Conservation (phyloP, 2,113 vertebrate species). For the Tenebrosternarchus preto region DNA sequence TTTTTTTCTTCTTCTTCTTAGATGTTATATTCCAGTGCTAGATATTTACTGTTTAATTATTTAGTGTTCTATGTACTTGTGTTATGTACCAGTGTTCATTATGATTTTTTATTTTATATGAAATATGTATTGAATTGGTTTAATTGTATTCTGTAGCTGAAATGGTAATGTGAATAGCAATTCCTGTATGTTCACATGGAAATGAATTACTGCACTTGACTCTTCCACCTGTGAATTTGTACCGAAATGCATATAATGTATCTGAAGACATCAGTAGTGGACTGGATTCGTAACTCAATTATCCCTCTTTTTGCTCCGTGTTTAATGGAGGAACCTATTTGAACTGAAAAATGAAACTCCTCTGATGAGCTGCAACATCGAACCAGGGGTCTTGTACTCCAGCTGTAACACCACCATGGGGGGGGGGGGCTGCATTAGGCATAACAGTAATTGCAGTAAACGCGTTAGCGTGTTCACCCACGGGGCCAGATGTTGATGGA, state of each 20-base stretch:
- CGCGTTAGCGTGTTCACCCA: conserved; percentile 39
- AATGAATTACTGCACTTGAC: too few species aligned
- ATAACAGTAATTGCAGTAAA: conserved; percentile 53
- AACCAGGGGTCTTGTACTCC: conserved; percentile 56
- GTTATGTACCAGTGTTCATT: too few species aligned
- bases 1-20: too few species aligned
- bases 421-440: conserved; percentile 25
- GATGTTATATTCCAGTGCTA: too few species aligned
- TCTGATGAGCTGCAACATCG: conserved; percentile 55
- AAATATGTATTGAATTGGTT: too few species aligned
- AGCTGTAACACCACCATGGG: conserved; percentile 45
- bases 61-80: too few species aligned
- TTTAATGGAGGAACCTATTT: conserved; percentile 67
- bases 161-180: too few species aligned
- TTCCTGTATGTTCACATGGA: too few species aligned
- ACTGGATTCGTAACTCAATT: conserved; percentile 58
- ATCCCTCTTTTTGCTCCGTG: conserved; percentile 59
- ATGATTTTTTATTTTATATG: too few species aligned
- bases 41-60: too few species aligned
- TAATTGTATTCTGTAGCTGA: too few species aligned
- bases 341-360: conserved; percentile 63
- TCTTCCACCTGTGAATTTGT: not conserved
- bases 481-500: conserved; percentile 33
- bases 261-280: conserved; percentile 50
- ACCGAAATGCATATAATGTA: conserved; percentile 9